Percentiles rank a stretch among this genome's conserved stretches.
These are phyloP conservation scores for Prolemur simus DNA, from an alignment of 2,113 vertebrate genomes.

Conservation along the genomic window DNA sequence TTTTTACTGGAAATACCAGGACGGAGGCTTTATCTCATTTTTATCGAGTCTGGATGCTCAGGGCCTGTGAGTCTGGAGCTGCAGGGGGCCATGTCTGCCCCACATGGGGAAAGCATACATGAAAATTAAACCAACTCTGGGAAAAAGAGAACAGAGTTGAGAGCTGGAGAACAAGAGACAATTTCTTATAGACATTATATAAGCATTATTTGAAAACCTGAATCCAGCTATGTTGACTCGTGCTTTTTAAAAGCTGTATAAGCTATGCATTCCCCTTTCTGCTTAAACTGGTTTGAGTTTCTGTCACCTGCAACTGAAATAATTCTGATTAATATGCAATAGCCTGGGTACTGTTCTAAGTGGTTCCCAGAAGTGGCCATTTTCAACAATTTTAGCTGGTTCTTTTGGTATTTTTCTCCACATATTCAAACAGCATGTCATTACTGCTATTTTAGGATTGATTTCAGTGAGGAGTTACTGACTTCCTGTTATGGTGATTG, in stretches of 20 bases:
- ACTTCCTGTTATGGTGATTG: neutral
- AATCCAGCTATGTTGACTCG: neutral
- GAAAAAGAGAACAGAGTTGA: neutral
- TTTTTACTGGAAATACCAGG: neutral
- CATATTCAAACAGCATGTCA: neutral
- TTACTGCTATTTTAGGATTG: neutral
- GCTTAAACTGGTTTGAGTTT: conserved; percentile 31
- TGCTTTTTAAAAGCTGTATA: neutral
- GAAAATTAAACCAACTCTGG: neutral
- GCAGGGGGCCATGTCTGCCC: neutral
- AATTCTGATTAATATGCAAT: conserved; percentile 28
- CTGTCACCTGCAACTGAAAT: conserved; percentile 20
- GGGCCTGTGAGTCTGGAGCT: neutral
- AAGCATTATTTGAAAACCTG: neutral
- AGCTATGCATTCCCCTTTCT: neutral
- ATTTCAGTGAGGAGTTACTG: neutral
- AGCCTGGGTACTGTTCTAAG: neutral
- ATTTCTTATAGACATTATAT: neutral
- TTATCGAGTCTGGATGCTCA: neutral
- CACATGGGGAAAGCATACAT: neutral
- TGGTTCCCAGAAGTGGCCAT: neutral
- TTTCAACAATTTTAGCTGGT: conserved; percentile 3
- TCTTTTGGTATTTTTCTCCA: conserved; percentile 11
- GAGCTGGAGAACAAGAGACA: neutral
- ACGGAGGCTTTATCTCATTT: neutral